Base-by-base conservation (phyloP, 2,797 vertebrate genomes). In the Brachymystax lenok region DNA sequence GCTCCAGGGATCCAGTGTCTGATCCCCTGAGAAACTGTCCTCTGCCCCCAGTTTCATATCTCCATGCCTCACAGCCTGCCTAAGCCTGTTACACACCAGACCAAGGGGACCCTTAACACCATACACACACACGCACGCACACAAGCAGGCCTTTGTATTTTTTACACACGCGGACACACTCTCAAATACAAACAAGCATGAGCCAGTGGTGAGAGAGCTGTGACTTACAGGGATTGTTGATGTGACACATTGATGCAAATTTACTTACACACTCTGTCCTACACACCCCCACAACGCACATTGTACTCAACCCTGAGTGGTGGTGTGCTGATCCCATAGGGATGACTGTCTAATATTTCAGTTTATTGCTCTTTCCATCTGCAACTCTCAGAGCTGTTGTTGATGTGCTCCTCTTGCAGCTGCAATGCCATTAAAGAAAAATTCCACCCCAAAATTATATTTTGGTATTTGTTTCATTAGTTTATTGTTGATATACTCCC, bases 21-120 rank as follows among this genome's bases (percentile, higher is more conserved):
- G 73, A 89, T 88, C 85, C 80, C 74, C 74, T 78, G 80, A 88
- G 82, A 89, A 86, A 83, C 73, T 82, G 77, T 84, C 82, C 77
- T 74, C 75, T 75, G 63, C 51, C 28, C 77, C 30, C 19, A 73
- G 64, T 83, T 80, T 79, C 76, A 75, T 77, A 85, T 72, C 79
- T 77, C 51, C 17, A 76, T 30, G 28, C 78, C 80, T 90, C 79
- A 73, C 70, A 79, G 84, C 68, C 82, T 85, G 64, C 64, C 28
- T 14, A 30, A 56, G 54, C 4, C 14, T n/a, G 2, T n/a, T 27
- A 12, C 61, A 64, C 61, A 28, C 19, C 14, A 24, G 61, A 10
- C 8, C 35, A 7, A 46, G 10, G 40, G 0, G 40, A 10, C 40
- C 24, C 12, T 28, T 24, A 24, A 64, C 61, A 8, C 35, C 35